Conservation (phyloP, 53 echinoderm and acorn worm genomes). For the Holothuria leucospilota region DNA sequence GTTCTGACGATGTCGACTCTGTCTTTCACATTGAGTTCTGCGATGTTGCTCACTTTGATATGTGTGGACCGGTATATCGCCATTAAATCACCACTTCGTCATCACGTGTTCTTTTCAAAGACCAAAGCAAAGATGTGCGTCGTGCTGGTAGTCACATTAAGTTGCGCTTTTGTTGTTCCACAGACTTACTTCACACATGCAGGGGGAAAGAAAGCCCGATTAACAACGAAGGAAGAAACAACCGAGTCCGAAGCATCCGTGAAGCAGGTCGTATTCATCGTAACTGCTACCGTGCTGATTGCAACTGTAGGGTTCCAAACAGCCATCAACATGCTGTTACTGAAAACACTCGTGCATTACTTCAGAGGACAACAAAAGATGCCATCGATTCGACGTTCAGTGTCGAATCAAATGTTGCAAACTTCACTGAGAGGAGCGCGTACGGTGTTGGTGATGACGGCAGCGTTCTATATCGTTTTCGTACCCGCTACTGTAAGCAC, state of each 20-base stretch:
- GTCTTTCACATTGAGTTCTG: conserved; percentile 22
- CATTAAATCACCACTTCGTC: conserved; percentile 12
- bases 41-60: not conserved
- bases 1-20: conserved; percentile 21
- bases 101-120: conserved; percentile 2
- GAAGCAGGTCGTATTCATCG: not conserved
- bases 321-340: not conserved
- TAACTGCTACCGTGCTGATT: not conserved
- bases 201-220: not conserved
- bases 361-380: too few species aligned
- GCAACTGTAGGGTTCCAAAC: not conserved
- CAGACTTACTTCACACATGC: not conserved
- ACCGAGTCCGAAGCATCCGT: not conserved
- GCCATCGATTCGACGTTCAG: too few species aligned
- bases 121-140: conserved; percentile 10
- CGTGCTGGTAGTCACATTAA: not conserved
- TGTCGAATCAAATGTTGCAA: not conserved
- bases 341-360: not conserved
- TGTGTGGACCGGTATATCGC: conserved; percentile 11
- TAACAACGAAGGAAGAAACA: too few species aligned
- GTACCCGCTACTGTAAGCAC: not conserved
- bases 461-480: conserved; percentile 17
- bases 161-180: not conserved
- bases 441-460: conserved; percentile 19
- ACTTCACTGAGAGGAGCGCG: not conserved